These are phyloP conservation scores for Brachionus paranguensis DNA, from an alignment of 1,140 invertebrate genomes.

Conservation along the genomic window DNA sequence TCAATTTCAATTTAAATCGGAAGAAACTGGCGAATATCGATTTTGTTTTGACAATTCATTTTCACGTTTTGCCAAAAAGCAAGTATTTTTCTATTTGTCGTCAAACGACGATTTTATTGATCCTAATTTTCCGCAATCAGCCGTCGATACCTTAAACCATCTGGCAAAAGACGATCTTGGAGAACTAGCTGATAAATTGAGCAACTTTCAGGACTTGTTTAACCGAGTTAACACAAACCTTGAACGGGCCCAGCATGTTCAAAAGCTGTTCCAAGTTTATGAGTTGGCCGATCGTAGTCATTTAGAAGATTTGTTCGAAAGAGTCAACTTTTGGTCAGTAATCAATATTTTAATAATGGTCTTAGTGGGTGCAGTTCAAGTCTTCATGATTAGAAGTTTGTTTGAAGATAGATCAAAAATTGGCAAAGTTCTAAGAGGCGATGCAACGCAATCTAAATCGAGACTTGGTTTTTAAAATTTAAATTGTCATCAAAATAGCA, in stretches of 20 bases:
- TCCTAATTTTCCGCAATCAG: conserved; percentile 56
- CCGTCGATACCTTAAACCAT: conserved; percentile 42
- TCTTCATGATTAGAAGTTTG: conserved; percentile 63
- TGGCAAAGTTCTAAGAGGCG: conserved; percentile 32
- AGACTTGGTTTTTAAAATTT: background rate
- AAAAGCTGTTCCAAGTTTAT: conserved; percentile 66
- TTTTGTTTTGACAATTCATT: conserved; percentile 78
- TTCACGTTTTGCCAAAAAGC: conserved; percentile 69
- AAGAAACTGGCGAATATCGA: conserved; percentile 65
- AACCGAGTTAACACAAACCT: conserved; percentile 61
- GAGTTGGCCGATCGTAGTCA: conserved; percentile 71
- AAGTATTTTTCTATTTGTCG: conserved; percentile 72
- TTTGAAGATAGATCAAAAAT: conserved; percentile 62
- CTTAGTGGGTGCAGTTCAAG: conserved; percentile 64
- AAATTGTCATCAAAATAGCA: background rate
- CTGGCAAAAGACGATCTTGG: conserved; percentile 34
- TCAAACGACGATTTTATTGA: conserved; percentile 62
- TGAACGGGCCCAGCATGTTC: conserved; percentile 63
- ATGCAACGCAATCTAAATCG: background rate
- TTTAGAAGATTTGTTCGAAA: conserved; percentile 68
- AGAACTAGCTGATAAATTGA: conserved; percentile 43
- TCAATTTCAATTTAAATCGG: conserved; percentile 50
- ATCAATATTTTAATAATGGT: conserved; percentile 67
- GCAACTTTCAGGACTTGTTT: conserved; percentile 57
- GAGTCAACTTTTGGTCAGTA: conserved; percentile 68